Evolutionary conservation across 2,888 invertebrate genomes (phyloP).

Genomic region (Timandra comae): DNA sequence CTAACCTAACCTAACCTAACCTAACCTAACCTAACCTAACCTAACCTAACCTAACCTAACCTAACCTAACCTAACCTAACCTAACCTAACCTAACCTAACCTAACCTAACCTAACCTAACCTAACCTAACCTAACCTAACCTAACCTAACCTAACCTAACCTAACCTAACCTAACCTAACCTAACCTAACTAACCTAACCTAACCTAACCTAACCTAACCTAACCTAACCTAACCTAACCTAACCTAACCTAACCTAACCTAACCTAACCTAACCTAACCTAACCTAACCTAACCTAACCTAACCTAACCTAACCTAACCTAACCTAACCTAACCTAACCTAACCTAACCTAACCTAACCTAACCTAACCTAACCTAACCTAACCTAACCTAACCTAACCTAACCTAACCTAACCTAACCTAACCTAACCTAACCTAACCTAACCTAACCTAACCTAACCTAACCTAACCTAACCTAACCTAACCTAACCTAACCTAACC

Average conservation of each 20-base stretch:
- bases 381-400: conserved; percentile 20
- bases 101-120: conserved; percentile 14
- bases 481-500: conserved; percentile 21
- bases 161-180: conserved; percentile 15
- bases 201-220: conserved; percentile 13
- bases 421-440: conserved; percentile 16
- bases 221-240: conserved; percentile 19
- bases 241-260: conserved; percentile 21
- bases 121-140: conserved; percentile 18
- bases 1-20: conserved; percentile 14
- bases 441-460: conserved; percentile 17
- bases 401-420: conserved; percentile 23
- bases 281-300: conserved; percentile 19
- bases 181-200: conserved; percentile 13
- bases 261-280: conserved; percentile 19
- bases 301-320: conserved; percentile 17
- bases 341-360: conserved; percentile 13
- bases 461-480: conserved; percentile 20
- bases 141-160: conserved; percentile 15
- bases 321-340: conserved; percentile 16
- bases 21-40: conserved; percentile 13
- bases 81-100: conserved; percentile 12
- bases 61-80: conserved; percentile 11
- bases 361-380: conserved; percentile 19
- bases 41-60: conserved; percentile 8